Evolutionary conservation across 2,888 invertebrate species (phyloP).

Genomic region (Chrysolina oricalcia): DNA sequence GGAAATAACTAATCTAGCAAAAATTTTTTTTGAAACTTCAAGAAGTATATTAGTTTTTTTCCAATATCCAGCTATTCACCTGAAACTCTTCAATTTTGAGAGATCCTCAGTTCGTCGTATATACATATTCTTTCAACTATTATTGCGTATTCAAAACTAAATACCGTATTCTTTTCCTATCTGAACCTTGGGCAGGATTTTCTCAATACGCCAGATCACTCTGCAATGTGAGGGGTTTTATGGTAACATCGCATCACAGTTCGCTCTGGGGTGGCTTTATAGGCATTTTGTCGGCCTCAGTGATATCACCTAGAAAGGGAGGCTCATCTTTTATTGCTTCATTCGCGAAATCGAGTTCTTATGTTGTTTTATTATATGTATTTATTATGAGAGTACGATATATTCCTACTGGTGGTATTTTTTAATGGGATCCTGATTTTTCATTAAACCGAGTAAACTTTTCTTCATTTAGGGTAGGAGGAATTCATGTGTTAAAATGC

Average conservation of each 20-base stretch:
- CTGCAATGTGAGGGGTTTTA: conserved; percentile 41
- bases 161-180: neutral
- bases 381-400: neutral
- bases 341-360: conserved; percentile 59
- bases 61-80: too few relatives aligned
- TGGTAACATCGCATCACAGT: conserved; percentile 57
- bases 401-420: too few relatives aligned
- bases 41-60: too few relatives aligned
- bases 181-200: conserved; percentile 38
- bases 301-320: conserved; percentile 61
- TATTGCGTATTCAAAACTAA: neutral
- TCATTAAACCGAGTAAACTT: too few relatives aligned
- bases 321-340: conserved; percentile 61
- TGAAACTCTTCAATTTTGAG: neutral
- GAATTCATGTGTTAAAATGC: too few relatives aligned
- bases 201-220: conserved; percentile 41
- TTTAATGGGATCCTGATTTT: too few relatives aligned
- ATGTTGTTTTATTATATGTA: conserved; percentile 52
- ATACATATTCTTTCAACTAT: neutral
- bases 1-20: too few relatives aligned
- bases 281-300: conserved; percentile 64
- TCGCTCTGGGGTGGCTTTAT: conserved; percentile 63
- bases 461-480: too few relatives aligned
- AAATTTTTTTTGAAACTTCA: too few relatives aligned
- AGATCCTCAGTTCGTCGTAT: neutral